Percentiles rank a stretch among this genome's conserved stretches.
phyloP scores from a whole-genome alignment of 2,797 vertebrate genomes.

The Spondyliosoma cantharus region DNA sequence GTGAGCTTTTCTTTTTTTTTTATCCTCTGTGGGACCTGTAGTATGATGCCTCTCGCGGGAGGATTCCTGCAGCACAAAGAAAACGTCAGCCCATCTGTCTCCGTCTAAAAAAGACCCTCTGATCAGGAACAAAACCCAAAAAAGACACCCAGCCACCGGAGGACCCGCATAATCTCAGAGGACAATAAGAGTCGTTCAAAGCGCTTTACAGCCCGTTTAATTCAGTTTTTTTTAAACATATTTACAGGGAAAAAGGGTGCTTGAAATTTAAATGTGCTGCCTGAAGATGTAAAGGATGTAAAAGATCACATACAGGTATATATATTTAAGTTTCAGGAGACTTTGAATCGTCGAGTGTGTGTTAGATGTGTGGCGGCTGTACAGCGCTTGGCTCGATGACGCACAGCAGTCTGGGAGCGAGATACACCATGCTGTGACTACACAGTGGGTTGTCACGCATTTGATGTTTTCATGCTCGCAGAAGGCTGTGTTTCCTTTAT shows the following conservation, averaged over 20 bases:
- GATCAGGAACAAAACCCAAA: conserved; percentile 45
- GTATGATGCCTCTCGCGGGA: conserved; percentile 64
- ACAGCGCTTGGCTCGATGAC: conserved; percentile 25
- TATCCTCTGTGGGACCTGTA: conserved; percentile 67
- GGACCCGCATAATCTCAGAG: conserved; percentile 27
- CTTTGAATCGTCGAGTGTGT: conserved; percentile 5
- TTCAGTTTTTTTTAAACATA: conserved; percentile 11
- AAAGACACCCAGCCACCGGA: conserved; percentile 22
- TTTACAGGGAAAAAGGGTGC: background rate
- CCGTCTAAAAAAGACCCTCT: conserved; percentile 47
- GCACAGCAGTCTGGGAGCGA: conserved; percentile 23
- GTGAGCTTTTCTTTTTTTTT: conserved; percentile 19
- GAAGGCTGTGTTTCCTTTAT: conserved; percentile 31
- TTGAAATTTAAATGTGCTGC: background rate
- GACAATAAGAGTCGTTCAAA: conserved; percentile 30
- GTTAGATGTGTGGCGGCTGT: conserved; percentile 16
- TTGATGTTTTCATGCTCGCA: conserved; percentile 53
- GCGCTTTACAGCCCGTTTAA: conserved; percentile 3
- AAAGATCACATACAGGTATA: background rate
- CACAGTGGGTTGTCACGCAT: conserved; percentile 49
- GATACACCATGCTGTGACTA: conserved; percentile 38
- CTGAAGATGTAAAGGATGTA: background rate
- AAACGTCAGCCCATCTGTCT: conserved; percentile 71
- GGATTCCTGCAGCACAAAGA: conserved; percentile 48
- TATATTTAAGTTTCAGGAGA: background rate